Evolutionary conservation across 2,113 vertebrate genomes (phyloP).

Genomic region (Catagonus wagneri): DNA sequence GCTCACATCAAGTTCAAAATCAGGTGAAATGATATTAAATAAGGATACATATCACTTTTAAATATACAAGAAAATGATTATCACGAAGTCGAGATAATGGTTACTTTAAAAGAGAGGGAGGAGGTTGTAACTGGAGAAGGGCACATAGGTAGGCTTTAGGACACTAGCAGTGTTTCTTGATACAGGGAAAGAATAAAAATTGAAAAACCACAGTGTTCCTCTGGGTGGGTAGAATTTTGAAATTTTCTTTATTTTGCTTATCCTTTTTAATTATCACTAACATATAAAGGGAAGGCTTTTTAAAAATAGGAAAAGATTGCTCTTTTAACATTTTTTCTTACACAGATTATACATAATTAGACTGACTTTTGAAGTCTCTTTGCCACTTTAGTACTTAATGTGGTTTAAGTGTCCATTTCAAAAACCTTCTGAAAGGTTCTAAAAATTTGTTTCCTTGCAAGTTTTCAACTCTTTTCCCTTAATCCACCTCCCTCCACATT

Average conservation of each 20-base stretch:
- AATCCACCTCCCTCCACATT: background rate
- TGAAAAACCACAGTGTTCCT: background rate
- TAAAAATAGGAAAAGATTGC: background rate
- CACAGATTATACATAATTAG: background rate
- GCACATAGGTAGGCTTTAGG: background rate
- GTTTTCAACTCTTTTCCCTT: slow-evolving; percentile 1
- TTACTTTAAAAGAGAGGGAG: background rate
- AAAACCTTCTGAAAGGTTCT: background rate
- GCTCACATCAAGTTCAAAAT: background rate
- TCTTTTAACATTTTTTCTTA: slow-evolving; percentile 7
- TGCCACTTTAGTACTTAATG: background rate
- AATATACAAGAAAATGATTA: background rate
- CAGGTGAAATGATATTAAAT: background rate
- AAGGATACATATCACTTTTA: background rate
- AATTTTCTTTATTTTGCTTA: slow-evolving; percentile 19
- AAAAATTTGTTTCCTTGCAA: background rate
- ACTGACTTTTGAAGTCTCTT: slow-evolving; percentile 18
- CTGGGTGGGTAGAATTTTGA: background rate
- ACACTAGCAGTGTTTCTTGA: background rate
- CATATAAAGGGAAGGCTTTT: background rate
- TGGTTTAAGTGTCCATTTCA: background rate
- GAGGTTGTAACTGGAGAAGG: background rate
- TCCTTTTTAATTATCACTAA: background rate
- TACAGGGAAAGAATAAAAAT: background rate
- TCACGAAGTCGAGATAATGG: background rate